Conservation (phyloP, 2,797 vertebrate genomes). For the Peromyscus eremicus region DNA sequence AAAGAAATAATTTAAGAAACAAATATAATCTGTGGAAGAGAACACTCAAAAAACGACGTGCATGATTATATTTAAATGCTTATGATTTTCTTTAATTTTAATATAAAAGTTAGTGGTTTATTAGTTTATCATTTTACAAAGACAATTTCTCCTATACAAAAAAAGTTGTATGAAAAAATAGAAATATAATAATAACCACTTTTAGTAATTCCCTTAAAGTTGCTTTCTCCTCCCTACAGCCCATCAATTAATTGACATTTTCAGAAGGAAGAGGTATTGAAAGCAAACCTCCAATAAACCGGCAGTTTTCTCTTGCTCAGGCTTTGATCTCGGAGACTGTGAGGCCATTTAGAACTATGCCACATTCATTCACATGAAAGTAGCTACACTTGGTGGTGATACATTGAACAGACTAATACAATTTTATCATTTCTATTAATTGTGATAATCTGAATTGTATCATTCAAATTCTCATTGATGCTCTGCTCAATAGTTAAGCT, state of each 20-base stretch:
- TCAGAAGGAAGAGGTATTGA: not conserved
- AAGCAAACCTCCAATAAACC: not conserved
- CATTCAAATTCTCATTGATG: not conserved
- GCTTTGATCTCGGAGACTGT: not conserved
- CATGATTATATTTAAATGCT: not conserved
- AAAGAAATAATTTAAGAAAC: not conserved
- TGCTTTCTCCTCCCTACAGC: not conserved
- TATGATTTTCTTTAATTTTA: not conserved
- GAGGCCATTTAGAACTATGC: not conserved
- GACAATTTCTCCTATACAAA: not conserved
- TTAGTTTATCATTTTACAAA: not conserved
- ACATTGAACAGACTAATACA: not conserved
- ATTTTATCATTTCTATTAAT: conserved; percentile 9
- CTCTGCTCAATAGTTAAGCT: not conserved
- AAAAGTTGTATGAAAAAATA: not conserved
- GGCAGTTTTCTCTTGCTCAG: not conserved
- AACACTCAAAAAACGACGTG: not conserved
- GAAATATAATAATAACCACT: not conserved
- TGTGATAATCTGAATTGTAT: not conserved
- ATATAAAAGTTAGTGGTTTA: conserved; percentile 7
- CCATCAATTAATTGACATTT: not conserved
- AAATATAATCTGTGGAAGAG: not conserved
- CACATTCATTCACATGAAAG: not conserved
- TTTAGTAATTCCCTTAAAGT: not conserved
- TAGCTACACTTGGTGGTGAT: not conserved